These are phyloP conservation scores for Dunckerocampus dactyliophorus DNA, from an alignment of 2,113 vertebrate genomes.

Conservation along the genomic window DNA sequence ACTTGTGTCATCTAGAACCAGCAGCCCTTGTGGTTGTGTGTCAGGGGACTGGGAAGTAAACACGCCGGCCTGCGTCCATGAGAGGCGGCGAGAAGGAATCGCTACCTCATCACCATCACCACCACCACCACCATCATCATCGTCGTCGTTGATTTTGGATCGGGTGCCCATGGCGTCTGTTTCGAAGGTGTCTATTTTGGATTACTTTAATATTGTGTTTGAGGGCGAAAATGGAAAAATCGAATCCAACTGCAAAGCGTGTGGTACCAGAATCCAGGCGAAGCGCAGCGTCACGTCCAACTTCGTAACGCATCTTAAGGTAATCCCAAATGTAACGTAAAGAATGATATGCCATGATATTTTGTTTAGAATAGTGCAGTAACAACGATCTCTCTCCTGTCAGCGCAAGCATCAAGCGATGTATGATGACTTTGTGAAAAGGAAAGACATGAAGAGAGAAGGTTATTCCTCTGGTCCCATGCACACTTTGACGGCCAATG, in stretches of 20 bases:
- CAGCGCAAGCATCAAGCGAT: conserved; percentile 78
- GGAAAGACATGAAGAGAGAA: conserved; percentile 79
- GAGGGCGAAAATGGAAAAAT: conserved; percentile 81
- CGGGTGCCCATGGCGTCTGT: conserved; percentile 73
- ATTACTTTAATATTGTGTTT: conserved; percentile 80
- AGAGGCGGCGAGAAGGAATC: conserved; percentile 36
- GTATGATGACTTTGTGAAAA: conserved; percentile 80
- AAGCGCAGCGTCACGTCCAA: conserved; percentile 79
- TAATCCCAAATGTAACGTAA: conserved; percentile 28
- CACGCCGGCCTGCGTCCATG: conserved; percentile 55
- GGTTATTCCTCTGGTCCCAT: conserved; percentile 65
- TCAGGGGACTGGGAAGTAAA: conserved; percentile 43
- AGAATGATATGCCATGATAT: too few relatives aligned
- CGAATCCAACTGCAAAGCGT: conserved; percentile 79
- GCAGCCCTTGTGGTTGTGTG: conserved; percentile 8
- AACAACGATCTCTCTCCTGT: conserved; percentile 7
- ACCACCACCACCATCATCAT: background rate
- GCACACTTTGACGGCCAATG: conserved; percentile 57
- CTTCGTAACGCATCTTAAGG: conserved; percentile 81
- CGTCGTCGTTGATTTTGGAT: conserved; percentile 38
- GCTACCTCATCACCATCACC: conserved; percentile 30
- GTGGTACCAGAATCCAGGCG: conserved; percentile 78
- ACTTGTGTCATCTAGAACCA: conserved; percentile 20
- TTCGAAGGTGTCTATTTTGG: conserved; percentile 77
- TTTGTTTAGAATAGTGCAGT: background rate